Conservation (phyloP, 2,113 vertebrate species). For the Burhinus bistriatus region DNA sequence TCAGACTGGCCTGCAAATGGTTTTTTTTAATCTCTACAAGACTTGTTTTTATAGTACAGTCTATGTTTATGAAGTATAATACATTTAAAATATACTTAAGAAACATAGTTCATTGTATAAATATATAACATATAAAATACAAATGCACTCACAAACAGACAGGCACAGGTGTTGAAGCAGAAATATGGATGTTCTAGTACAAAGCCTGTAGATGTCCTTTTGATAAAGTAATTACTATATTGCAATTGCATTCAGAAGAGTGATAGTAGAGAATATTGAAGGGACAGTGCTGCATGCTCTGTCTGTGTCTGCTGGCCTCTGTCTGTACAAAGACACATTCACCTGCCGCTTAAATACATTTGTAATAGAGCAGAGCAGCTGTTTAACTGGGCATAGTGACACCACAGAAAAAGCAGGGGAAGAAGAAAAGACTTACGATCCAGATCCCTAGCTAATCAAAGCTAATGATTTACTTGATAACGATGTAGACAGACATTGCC, state of each 20-base stretch:
- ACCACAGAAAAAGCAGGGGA: not conserved
- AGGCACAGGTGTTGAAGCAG: not conserved
- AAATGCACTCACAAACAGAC: not conserved
- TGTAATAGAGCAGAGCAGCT: not conserved
- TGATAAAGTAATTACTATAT: not conserved
- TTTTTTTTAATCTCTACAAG: not conserved
- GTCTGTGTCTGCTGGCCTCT: not conserved
- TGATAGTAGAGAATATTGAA: rapidly evolving
- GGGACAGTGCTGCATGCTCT: not conserved
- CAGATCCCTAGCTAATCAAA: not conserved
- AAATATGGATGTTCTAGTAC: not conserved
- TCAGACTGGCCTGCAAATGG: not conserved
- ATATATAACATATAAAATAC: rapidly evolving
- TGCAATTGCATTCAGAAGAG: not conserved
- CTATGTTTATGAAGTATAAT: rapidly evolving
- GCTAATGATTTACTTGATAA: not conserved
- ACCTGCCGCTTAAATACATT: rapidly evolving
- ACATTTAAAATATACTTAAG: not conserved
- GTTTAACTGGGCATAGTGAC: not conserved
- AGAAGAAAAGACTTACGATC: too few relatives aligned
- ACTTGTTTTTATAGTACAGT: not conserved
- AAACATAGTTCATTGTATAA: not conserved
- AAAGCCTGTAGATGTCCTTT: not conserved
- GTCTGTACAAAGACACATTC: not conserved
- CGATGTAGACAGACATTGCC: not conserved